These are phyloP conservation scores for Chelidonichthys spinosus DNA, from an alignment of 2,797 vertebrate genomes.

Conservation along the genomic window DNA sequence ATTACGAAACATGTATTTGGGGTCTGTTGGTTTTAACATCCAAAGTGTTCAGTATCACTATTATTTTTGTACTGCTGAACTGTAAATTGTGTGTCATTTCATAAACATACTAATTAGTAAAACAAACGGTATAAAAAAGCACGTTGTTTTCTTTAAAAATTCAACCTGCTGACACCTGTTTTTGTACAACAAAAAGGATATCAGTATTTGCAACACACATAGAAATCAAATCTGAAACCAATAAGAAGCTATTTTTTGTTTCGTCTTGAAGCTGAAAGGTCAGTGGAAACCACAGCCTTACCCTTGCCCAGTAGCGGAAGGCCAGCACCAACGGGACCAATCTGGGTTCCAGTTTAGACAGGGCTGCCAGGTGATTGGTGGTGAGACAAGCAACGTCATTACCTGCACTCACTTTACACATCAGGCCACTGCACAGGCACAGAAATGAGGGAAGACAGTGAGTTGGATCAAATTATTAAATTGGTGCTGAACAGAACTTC, in stretches of 20 bases:
- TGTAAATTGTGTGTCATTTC: not conserved
- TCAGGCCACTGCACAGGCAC: conserved; percentile 86
- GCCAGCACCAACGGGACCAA: conserved; percentile 94
- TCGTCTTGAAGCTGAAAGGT: not conserved
- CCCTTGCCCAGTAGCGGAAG: conserved; percentile 97
- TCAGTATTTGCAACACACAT: not conserved
- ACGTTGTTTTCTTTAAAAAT: not conserved
- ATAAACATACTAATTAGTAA: not conserved
- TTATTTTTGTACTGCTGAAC: no score
- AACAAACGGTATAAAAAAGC: not conserved
- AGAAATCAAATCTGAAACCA: not conserved
- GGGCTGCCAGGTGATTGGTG: conserved; percentile 93
- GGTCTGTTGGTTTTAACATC: not conserved
- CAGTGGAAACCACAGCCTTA: conserved; percentile 71
- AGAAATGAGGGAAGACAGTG: not conserved
- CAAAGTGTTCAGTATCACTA: not conserved
- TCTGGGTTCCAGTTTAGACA: conserved; percentile 92
- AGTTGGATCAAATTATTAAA: not conserved
- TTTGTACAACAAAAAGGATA: not conserved
- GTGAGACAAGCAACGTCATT: conserved; percentile 98
- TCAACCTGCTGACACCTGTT: not conserved
- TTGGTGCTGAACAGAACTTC: not conserved
- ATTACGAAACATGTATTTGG: not conserved
- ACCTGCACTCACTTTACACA: conserved; percentile 97
- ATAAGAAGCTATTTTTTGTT: not conserved